These are phyloP conservation scores for Cephalopachus bancanus DNA, from an alignment of 2,797 vertebrate genomes.

Conservation along the genomic window DNA sequence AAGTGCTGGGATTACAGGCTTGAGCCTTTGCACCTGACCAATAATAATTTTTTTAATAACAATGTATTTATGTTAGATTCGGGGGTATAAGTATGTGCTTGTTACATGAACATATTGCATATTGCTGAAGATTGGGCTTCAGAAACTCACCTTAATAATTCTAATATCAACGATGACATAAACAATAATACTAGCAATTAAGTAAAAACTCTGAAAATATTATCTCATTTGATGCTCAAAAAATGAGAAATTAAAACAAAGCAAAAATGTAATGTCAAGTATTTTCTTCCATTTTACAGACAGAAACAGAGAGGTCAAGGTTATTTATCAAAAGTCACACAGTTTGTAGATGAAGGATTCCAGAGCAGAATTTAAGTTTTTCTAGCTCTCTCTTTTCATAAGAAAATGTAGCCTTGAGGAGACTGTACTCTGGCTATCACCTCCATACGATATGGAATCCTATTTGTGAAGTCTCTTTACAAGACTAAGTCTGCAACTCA, in stretches of 20 bases:
- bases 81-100: too few species aligned
- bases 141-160: too few species aligned
- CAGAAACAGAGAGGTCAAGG: not conserved
- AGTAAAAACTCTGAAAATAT: not conserved
- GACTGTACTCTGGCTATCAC: not conserved
- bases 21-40: too few species aligned
- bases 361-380: not conserved
- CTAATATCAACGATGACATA: not conserved
- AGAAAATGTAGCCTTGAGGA: not conserved
- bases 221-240: not conserved
- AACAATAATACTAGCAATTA: not conserved
- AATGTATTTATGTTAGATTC: too few species aligned
- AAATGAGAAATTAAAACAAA: not conserved
- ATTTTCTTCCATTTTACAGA: not conserved
- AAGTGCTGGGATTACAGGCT: too few species aligned
- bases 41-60: too few species aligned
- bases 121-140: too few species aligned
- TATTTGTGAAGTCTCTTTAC: not conserved
- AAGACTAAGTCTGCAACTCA: not conserved
- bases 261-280: not conserved
- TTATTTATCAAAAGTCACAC: not conserved
- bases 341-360: not conserved
- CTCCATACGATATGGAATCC: not conserved
- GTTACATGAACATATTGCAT: too few species aligned
- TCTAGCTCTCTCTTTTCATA: not conserved